Conservation (phyloP, 2,797 vertebrate species). For the Phrynocephalus forsythii region DNA sequence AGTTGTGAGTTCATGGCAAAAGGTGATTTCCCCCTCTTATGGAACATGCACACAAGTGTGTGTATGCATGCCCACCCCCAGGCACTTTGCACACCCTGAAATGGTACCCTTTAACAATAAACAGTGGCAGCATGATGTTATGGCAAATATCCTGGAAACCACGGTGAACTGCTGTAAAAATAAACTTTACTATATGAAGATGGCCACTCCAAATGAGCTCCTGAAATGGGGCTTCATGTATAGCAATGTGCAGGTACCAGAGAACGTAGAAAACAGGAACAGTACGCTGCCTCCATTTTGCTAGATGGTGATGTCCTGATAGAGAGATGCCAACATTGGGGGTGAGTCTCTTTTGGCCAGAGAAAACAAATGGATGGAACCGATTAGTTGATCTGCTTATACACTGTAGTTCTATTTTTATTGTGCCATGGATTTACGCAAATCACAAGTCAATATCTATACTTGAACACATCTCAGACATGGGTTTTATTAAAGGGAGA, state of each 20-base stretch:
- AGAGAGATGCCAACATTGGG: neutral
- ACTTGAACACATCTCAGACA: neutral
- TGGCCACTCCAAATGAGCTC: neutral
- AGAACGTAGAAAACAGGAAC: neutral
- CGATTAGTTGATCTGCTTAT: neutral
- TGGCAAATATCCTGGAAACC: neutral
- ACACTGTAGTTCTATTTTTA: neutral
- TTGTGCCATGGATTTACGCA: neutral
- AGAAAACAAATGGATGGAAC: neutral
- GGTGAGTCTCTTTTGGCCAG: neutral
- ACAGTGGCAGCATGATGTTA: neutral
- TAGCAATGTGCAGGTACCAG: neutral
- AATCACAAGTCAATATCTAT: conserved; percentile 19
- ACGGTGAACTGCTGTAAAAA: neutral
- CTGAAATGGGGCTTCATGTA: neutral
- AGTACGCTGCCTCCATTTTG: neutral
- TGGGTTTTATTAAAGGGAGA: neutral
- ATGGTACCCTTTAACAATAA: neutral
- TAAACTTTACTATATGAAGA: neutral
- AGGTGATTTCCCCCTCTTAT: neutral
- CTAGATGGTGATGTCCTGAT: neutral
- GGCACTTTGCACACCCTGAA: neutral
- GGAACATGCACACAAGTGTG: neutral
- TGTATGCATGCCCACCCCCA: too few species aligned
- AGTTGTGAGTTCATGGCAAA: neutral